Evolutionary conservation across 2,797 vertebrate genomes (phyloP).

Genomic region (Tapirus indicus): DNA sequence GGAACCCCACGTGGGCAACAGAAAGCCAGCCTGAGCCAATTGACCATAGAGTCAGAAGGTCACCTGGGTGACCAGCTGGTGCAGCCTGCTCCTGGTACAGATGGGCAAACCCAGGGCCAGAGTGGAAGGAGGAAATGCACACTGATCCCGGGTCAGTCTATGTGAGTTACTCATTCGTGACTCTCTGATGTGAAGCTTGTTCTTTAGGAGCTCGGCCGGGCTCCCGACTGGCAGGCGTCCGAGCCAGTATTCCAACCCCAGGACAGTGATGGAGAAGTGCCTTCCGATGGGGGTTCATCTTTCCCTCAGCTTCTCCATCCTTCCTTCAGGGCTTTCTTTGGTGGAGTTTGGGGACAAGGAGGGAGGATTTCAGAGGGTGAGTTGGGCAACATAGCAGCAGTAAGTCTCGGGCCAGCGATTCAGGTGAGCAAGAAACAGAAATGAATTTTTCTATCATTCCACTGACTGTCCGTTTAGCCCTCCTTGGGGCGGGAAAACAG

Average conservation of each 20-base stretch:
- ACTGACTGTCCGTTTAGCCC: background rate
- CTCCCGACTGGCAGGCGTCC: background rate
- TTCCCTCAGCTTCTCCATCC: background rate
- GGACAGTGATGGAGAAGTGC: no score
- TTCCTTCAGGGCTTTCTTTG: background rate
- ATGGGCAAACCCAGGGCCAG: background rate
- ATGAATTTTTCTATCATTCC: background rate
- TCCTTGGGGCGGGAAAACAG: background rate
- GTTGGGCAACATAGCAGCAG: background rate
- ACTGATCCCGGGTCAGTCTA: background rate
- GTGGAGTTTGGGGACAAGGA: background rate
- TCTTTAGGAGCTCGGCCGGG: background rate
- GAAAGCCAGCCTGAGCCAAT: background rate
- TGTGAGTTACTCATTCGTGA: background rate
- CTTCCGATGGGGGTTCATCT: background rate
- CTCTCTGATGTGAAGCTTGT: background rate
- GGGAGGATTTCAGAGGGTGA: background rate
- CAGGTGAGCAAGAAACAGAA: background rate
- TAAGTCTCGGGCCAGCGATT: background rate
- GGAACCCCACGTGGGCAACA: background rate
- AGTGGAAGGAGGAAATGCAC: background rate
- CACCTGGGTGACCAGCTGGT: background rate
- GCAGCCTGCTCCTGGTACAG: background rate
- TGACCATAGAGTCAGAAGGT: background rate
- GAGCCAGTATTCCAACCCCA: background rate